Conservation (phyloP, 2,113 vertebrate genomes). For the Thamnaconus septentrionalis region DNA sequence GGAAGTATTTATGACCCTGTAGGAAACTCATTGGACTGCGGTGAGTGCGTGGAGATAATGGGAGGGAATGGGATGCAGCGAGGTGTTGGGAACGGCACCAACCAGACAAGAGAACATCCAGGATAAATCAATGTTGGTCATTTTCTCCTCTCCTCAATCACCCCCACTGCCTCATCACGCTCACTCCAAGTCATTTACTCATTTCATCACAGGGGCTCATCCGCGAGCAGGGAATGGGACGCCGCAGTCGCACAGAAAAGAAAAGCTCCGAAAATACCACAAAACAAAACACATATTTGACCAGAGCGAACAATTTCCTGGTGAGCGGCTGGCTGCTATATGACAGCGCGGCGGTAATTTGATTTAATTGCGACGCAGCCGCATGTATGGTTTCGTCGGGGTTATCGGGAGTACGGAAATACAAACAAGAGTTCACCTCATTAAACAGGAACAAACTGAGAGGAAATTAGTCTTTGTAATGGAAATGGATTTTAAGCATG, state of each 20-base stretch:
- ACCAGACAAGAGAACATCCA: slow-evolving; percentile 93
- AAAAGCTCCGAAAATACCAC: slow-evolving; percentile 62
- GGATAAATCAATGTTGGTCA: slow-evolving; percentile 99
- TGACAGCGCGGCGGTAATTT: slow-evolving; percentile 74
- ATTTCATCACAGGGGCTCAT: slow-evolving; percentile 85
- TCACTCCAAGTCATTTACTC: slow-evolving; percentile 85
- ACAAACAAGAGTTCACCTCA: slow-evolving; percentile 99
- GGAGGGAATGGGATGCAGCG: slow-evolving; percentile 94
- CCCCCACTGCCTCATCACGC: slow-evolving; percentile 34
- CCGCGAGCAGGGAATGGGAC: slow-evolving; percentile 74
- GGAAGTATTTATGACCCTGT: slow-evolving; percentile 93
- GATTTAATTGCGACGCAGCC: slow-evolving; percentile 94
- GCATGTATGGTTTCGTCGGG: slow-evolving; percentile 95
- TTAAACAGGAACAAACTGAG: slow-evolving; percentile 99
- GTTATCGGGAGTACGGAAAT: slow-evolving; percentile 92
- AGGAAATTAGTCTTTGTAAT: slow-evolving; percentile 99
- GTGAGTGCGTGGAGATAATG: slow-evolving; percentile 93
- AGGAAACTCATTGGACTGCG: slow-evolving; percentile 93
- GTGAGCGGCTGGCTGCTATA: no score
- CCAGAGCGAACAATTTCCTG: slow-evolving; percentile 52
- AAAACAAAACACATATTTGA: slow-evolving; percentile 60
- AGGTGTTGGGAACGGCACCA: slow-evolving; percentile 93
- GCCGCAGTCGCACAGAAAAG: slow-evolving; percentile 49
- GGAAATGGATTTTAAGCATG: slow-evolving; percentile 99
- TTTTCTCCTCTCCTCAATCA: slow-evolving; percentile 76